A percentile compares a stretch with the other conserved stretches of the same genome.
These are phyloP conservation scores for Phodopus roborovskii DNA, from an alignment of 2,113 vertebrate genomes.

Conservation along the genomic window DNA sequence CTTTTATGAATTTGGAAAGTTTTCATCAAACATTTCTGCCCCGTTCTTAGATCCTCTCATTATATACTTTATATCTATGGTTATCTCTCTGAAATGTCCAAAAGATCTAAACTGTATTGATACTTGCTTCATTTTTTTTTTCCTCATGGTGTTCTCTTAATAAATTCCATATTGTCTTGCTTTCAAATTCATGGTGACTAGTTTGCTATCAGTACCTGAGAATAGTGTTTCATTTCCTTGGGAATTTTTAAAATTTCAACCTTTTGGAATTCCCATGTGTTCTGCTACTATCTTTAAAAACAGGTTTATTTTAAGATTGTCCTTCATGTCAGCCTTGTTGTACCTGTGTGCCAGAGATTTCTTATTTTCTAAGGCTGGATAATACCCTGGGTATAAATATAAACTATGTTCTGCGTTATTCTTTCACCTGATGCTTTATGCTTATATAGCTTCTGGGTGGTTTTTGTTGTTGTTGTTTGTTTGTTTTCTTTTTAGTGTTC, in stretches of 20 bases:
- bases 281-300: not conserved
- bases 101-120: not conserved
- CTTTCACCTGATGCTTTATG: not conserved
- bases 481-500: not conserved
- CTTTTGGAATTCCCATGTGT: not conserved
- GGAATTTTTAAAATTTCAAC: not conserved
- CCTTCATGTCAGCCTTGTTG: not conserved
- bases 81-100: not conserved
- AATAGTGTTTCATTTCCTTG: slow-evolving; percentile 15
- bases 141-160: not conserved
- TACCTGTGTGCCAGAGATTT: not conserved
- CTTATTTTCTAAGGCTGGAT: not conserved
- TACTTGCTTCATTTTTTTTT: not conserved
- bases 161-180: not conserved
- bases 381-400: not conserved
- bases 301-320: not conserved
- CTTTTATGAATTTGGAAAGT: not conserved
- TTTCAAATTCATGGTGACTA: not conserved
- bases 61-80: not conserved
- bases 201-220: not conserved
- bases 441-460: too few species aligned
- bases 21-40: not conserved
- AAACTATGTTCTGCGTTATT: not conserved
- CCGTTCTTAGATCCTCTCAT: not conserved
- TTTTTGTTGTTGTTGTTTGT: not conserved